A percentile compares a stretch with the other conserved stretches of the same genome.
Evolutionary conservation across 2,797 vertebrate genomes (phyloP).

Genomic region (Rhinella marina): DNA sequence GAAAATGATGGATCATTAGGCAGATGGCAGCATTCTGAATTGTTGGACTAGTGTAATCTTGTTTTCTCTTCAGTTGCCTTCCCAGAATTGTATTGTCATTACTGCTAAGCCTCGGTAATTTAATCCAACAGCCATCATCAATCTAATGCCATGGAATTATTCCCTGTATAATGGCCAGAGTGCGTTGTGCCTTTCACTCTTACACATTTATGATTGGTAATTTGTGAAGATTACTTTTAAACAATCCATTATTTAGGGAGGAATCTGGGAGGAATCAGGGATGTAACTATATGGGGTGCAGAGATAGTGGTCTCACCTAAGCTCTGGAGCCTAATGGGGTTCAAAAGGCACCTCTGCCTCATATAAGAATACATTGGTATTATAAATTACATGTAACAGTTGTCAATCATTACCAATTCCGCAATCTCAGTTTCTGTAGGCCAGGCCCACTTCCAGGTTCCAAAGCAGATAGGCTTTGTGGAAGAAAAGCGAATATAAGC

Average conservation of each 20-base stretch:
- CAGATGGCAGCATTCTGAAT: constrained; percentile 71
- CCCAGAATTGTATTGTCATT: constrained; percentile 71
- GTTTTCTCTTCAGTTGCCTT: constrained; percentile 72
- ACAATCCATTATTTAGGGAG: constrained; percentile 30
- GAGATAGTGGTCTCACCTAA: neutral
- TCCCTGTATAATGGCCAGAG: constrained; percentile 53
- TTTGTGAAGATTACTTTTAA: constrained; percentile 50
- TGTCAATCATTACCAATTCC: neutral
- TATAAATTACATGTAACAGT: no score
- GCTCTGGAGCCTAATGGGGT: neutral
- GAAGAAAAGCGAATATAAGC: no score
- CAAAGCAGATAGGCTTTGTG: no score
- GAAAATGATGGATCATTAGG: constrained; percentile 72
- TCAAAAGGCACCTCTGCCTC: no score
- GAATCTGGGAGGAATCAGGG: neutral
- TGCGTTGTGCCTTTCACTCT: neutral
- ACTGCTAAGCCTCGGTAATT: constrained; percentile 68
- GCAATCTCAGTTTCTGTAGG: no score
- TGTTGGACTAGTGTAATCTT: constrained; percentile 75
- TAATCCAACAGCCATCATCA: constrained; percentile 66
- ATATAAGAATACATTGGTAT: no score
- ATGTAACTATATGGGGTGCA: neutral
- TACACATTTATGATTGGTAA: constrained; percentile 42
- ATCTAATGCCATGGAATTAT: constrained; percentile 64
- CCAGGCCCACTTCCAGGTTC: no score